These are phyloP conservation scores for Dallia pectoralis DNA, from an alignment of 2,797 vertebrate genomes.

Conservation along the genomic window DNA sequence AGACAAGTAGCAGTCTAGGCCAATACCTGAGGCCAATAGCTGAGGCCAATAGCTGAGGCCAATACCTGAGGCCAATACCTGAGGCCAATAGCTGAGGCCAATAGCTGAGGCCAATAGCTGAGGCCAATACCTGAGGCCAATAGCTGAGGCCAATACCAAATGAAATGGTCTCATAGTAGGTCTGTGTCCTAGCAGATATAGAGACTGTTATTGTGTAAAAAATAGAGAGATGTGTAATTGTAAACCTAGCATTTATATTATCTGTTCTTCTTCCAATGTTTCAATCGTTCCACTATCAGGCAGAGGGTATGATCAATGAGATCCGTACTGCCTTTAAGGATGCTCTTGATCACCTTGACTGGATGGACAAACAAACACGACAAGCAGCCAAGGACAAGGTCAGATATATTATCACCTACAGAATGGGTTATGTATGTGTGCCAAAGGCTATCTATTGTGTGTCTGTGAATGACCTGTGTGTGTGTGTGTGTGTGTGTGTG, in stretches of 20 bases:
- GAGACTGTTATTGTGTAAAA: neutral
- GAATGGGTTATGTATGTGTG: neutral
- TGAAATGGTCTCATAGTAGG: too few species aligned
- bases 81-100: too few species aligned
- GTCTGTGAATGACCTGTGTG: conserved; percentile 1
- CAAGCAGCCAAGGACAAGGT: conserved; percentile 95
- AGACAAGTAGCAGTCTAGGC: too few species aligned
- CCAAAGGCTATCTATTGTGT: neutral
- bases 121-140: too few species aligned
- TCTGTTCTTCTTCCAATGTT: conserved; percentile 13
- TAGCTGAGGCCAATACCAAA: too few species aligned
- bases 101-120: too few species aligned
- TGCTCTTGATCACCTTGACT: conserved; percentile 81
- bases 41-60: too few species aligned
- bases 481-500: neutral
- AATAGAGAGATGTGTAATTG: neutral
- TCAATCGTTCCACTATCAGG: conserved; percentile 65
- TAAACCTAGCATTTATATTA: conserved; percentile 1
- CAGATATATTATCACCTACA: conserved; percentile 3
- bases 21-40: too few species aligned
- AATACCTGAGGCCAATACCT: too few species aligned
- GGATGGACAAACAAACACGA: conserved; percentile 92
- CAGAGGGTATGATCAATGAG: conserved; percentile 92
- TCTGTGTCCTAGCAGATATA: neutral
- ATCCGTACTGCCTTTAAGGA: conserved; percentile 89